Conservation (phyloP, 2,797 vertebrate genomes). For the Pseudomugil tenellus region DNA sequence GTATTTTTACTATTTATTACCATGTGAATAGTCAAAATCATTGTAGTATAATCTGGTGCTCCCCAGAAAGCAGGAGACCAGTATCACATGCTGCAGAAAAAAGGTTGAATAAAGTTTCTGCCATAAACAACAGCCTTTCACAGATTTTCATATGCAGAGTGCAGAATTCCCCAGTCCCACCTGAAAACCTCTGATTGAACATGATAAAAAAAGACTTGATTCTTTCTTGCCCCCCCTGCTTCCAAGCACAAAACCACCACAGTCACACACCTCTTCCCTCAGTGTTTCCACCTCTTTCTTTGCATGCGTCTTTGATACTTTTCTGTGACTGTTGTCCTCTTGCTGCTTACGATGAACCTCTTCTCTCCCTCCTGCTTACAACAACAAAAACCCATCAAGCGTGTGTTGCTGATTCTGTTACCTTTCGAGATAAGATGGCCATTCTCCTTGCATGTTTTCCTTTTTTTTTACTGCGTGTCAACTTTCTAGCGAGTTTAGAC, state of each 20-base stretch:
- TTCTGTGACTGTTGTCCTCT: conserved; percentile 13
- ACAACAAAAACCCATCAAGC: conserved; percentile 44
- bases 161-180: conserved; percentile 17
- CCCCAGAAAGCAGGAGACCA: too few relatives aligned
- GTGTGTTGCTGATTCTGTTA: conserved; percentile 46
- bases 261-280: conserved; percentile 49
- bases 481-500: conserved; percentile 41
- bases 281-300: conserved; percentile 26
- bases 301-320: conserved; percentile 51
- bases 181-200: conserved; percentile 32
- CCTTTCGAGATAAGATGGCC: conserved; percentile 60
- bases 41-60: too few relatives aligned
- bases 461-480: conserved; percentile 48
- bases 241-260: conserved; percentile 39
- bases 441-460: conserved; percentile 58
- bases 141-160: conserved; percentile 22
- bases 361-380: conserved; percentile 25
- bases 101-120: too few relatives aligned
- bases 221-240: conserved; percentile 65
- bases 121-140: conserved; percentile 14
- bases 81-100: too few relatives aligned
- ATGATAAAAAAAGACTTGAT: conserved; percentile 68
- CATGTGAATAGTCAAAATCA: too few relatives aligned
- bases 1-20: too few relatives aligned
- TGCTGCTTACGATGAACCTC: conserved; percentile 29